Evolutionary conservation across 2,888 invertebrate genomes (phyloP).

Genomic region (Drosophila maculinotata): DNA sequence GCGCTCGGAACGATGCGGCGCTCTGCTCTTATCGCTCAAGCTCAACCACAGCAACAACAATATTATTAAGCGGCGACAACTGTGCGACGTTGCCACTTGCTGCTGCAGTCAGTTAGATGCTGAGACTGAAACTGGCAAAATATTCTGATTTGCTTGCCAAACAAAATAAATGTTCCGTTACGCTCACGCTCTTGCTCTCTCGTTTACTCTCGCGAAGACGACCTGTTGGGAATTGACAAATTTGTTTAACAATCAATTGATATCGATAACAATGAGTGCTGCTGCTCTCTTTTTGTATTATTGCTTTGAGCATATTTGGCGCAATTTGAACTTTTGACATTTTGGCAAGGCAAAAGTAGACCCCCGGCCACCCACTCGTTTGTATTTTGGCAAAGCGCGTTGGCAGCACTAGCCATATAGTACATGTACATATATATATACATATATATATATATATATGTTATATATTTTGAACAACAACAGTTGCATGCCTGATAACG

Average conservation of each 20-base stretch:
- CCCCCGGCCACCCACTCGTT: slow-evolving; percentile 9
- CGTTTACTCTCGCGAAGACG: slow-evolving; percentile 25
- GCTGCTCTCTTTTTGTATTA: slow-evolving; percentile 9
- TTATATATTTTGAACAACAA: slow-evolving; percentile 21
- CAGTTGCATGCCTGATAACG: slow-evolving; percentile 27
- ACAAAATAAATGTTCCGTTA: slow-evolving; percentile 23
- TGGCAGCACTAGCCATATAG: slow-evolving; percentile 45
- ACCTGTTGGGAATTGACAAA: slow-evolving; percentile 50
- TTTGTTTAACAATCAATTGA: slow-evolving; percentile 43
- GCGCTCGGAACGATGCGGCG: slow-evolving; percentile 65
- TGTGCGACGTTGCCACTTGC: slow-evolving; percentile 53
- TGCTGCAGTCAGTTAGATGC: slow-evolving; percentile 42
- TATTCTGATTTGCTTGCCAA: slow-evolving; percentile 40
- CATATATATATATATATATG: slow-evolving; percentile 1
- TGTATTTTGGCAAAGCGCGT: slow-evolving; percentile 50
- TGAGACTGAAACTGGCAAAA: slow-evolving; percentile 33
- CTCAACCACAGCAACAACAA: slow-evolving; percentile 33
- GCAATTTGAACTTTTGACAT: slow-evolving; percentile 61
- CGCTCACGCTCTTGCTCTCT: slow-evolving; percentile 11
- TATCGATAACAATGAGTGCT: slow-evolving; percentile 50
- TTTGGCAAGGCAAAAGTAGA: slow-evolving; percentile 45
- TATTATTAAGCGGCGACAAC: slow-evolving; percentile 31
- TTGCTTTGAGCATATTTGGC: slow-evolving; percentile 48
- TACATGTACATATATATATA: not conserved
- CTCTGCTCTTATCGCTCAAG: slow-evolving; percentile 74